A percentile compares a stretch with the other conserved stretches of the same genome.
Conservation (phyloP, 2,888 invertebrate species). For the Nezara viridula region DNA sequence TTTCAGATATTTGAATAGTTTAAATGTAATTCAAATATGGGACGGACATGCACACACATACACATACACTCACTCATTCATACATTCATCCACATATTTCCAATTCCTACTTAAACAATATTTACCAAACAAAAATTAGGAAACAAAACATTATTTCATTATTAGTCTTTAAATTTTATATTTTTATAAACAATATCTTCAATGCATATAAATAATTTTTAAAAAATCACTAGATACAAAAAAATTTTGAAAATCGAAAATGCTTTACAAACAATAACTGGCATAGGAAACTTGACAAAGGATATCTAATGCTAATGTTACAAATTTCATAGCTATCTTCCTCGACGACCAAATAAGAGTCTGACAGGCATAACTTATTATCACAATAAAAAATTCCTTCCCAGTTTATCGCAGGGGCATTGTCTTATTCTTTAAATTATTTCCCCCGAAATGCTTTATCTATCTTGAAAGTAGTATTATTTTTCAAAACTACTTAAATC, state of each 20-base stretch:
- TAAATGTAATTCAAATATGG: conserved; percentile 41
- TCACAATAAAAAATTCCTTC: conserved; percentile 42
- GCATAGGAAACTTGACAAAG: conserved; percentile 25
- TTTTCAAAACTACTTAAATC: conserved; percentile 50
- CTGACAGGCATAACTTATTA: conserved; percentile 37
- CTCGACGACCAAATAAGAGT: not conserved
- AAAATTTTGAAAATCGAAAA: conserved; percentile 25
- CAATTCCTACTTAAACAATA: conserved; percentile 10
- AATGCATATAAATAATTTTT: conserved; percentile 20
- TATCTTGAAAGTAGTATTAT: conserved; percentile 19
- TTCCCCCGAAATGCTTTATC: conserved; percentile 47
- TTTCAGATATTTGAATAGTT: conserved; percentile 37
- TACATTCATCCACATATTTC: not conserved
- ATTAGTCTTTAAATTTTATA: conserved; percentile 44
- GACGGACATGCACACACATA: conserved; percentile 53
- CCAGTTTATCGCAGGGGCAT: conserved; percentile 14
- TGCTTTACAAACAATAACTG: conserved; percentile 9
- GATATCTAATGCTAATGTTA: conserved; percentile 36
- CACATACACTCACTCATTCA: conserved; percentile 39
- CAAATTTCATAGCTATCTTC: conserved; percentile 30
- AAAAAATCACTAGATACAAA: conserved; percentile 37
- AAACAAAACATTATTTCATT: conserved; percentile 3
- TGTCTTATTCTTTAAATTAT: conserved; percentile 33
- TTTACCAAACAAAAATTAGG: not conserved
- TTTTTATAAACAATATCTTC: conserved; percentile 9